phyloP scores from a whole-genome alignment of 53 echinoderm and acorn worm genomes.

The Holothuria scabra region DNA sequence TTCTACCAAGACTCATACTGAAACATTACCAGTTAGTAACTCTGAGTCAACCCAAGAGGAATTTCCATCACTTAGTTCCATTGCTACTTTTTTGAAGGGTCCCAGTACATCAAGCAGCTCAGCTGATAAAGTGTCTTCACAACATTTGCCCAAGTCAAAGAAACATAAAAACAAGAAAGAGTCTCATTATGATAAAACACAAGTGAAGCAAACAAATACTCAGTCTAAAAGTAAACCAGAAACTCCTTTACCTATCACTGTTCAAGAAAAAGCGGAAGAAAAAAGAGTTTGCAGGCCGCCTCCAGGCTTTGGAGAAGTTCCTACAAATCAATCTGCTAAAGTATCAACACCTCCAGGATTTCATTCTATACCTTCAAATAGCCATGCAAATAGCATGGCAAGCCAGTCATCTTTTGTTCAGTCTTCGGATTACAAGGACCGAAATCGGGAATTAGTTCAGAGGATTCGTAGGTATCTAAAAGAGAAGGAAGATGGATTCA shows the following conservation, averaged over 20 bases:
- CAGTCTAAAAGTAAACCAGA: conserved; percentile 46
- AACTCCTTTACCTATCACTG: not conserved
- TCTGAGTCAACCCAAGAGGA: conserved; percentile 58
- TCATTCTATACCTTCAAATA: conserved; percentile 31
- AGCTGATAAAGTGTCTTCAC: conserved; percentile 15
- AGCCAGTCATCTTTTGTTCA: conserved; percentile 47
- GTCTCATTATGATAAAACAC: conserved; percentile 6
- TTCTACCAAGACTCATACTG: not conserved
- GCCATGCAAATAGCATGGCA: not conserved
- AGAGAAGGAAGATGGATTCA: conserved; percentile 68
- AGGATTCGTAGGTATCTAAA: conserved; percentile 68
- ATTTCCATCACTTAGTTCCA: conserved; percentile 89
- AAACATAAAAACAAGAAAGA: conserved; percentile 24
- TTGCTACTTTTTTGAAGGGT: conserved; percentile 77
- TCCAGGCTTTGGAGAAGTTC: conserved; percentile 51
- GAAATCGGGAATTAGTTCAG: conserved; percentile 69
- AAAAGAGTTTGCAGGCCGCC: conserved; percentile 27
- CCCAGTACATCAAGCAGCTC: not conserved
- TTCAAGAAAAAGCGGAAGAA: not conserved
- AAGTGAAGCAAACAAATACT: not conserved
- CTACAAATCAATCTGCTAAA: conserved; percentile 1
- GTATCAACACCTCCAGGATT: conserved; percentile 76
- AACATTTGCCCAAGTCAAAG: conserved; percentile 1
- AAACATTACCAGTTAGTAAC: conserved; percentile 36
- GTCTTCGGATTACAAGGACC: conserved; percentile 71